Base-by-base conservation (phyloP, 1,140 invertebrate genomes). In the Drosophila parvula region DNA sequence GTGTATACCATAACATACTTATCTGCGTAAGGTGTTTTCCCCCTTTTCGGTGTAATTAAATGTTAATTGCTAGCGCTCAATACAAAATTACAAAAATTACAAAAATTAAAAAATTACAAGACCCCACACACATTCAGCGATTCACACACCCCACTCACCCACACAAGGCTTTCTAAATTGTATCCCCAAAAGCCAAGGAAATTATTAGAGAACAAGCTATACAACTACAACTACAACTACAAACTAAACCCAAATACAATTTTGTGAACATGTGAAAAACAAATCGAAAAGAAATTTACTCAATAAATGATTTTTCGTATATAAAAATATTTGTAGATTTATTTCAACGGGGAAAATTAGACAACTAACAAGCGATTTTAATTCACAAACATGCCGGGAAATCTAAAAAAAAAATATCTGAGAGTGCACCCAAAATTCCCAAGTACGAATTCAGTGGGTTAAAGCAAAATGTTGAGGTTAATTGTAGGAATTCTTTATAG, bases 281-380 rank as follows among this genome's bases (percentile, higher is more conserved):
- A 79, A 75, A 86, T 70, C 75, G 83, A 88, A 82, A 86, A 69
- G 60, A 88, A 86, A 82, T 88, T 86, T 88, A 86, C 83, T 88
- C 83, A 86, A 86, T 86, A 86, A 86, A 86, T 88, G 82, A 88
- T 82, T 88, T 86, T 86, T 86, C 83, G 83, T 88, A 86, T 67
- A 85, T 78, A 57, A 47, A 12, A 65, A 12, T 5, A 4, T 22
- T 4, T 6, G 51, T 5, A 14, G 6, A 28, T 32, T 16, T 12
- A 6, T 36, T 61, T 40, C 10, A 41, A 9, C 6, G n/a, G 3
- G 38, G 38, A 34, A 34, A 34, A 34, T 34, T 2, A 0, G 30
- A 30, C 7, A 8, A 30, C 3, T 30, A 30, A 30, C 7, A 30
- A 30, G 30, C 5, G 7, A 30, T 30, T 30, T 30, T 30, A 30